A percentile compares a stretch with the other conserved stretches of the same genome.
Conservation (phyloP, 2,113 vertebrate genomes). For the Orthonyx spaldingii region DNA sequence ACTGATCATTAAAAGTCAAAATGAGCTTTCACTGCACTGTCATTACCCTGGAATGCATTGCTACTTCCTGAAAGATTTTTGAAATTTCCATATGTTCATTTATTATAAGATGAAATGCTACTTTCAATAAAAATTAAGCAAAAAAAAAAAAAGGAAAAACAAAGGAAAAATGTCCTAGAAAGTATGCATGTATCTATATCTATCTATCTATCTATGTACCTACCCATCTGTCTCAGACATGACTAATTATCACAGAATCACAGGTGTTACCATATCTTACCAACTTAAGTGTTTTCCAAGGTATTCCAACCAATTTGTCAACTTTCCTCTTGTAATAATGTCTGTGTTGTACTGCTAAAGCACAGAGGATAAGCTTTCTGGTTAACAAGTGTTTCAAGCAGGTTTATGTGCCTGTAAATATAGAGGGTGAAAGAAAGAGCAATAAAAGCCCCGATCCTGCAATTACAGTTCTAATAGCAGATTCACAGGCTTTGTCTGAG, state of each 20-base stretch:
- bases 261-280: neutral
- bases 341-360: neutral
- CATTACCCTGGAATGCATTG: neutral
- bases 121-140: neutral
- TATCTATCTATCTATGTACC: accelerated
- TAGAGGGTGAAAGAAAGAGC: neutral
- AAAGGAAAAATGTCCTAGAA: neutral
- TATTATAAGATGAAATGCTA: neutral
- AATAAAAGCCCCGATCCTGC: neutral
- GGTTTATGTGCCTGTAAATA: neutral
- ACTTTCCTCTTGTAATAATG: neutral
- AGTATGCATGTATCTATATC: neutral
- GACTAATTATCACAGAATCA: neutral
- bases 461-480: neutral
- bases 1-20: neutral
- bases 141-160: too few species aligned
- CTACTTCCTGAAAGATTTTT: neutral
- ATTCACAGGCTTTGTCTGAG: neutral
- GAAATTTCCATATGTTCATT: neutral
- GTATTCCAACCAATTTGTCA: neutral
- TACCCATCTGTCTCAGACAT: neutral
- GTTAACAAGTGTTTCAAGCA: neutral
- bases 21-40: neutral
- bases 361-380: neutral
- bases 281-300: neutral